Evolutionary conservation across 2,113 vertebrate species (phyloP).

Genomic region (Rhegmatorhina hoffmannsi): DNA sequence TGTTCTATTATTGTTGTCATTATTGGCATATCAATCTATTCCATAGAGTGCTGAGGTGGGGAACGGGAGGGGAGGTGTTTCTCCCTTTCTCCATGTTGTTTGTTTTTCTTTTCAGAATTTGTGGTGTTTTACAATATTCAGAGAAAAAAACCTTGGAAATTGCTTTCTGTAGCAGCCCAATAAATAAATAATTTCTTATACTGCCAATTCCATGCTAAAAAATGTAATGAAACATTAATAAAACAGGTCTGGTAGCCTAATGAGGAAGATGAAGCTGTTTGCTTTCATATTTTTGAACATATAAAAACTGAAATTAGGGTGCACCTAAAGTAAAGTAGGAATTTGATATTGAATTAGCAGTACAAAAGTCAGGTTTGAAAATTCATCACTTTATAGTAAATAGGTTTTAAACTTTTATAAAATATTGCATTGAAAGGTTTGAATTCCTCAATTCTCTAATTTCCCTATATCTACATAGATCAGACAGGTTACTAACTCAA

Average conservation of each 20-base stretch:
- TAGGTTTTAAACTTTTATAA: background rate
- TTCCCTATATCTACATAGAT: background rate
- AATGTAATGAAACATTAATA: background rate
- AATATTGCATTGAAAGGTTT: background rate
- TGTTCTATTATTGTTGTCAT: background rate
- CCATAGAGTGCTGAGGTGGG: background rate
- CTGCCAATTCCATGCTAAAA: background rate
- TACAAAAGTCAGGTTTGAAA: background rate
- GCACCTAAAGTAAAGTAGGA: background rate
- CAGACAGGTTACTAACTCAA: background rate
- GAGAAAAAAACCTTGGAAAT: background rate
- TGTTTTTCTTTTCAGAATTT: background rate
- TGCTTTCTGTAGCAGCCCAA: background rate
- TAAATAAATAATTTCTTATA: constrained; percentile 10
- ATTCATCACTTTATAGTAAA: background rate
- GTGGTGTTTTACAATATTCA: background rate
- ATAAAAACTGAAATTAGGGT: background rate
- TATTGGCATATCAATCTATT: constrained; percentile 2
- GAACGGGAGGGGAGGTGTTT: background rate
- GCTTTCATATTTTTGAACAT: background rate
- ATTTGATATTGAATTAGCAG: background rate
- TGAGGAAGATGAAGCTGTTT: background rate
- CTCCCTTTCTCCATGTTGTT: background rate
- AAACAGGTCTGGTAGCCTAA: background rate
- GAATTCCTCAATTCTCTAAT: background rate